phyloP scores from a whole-genome alignment of 2,888 invertebrate species.

The Oasisia sp. region DNA sequence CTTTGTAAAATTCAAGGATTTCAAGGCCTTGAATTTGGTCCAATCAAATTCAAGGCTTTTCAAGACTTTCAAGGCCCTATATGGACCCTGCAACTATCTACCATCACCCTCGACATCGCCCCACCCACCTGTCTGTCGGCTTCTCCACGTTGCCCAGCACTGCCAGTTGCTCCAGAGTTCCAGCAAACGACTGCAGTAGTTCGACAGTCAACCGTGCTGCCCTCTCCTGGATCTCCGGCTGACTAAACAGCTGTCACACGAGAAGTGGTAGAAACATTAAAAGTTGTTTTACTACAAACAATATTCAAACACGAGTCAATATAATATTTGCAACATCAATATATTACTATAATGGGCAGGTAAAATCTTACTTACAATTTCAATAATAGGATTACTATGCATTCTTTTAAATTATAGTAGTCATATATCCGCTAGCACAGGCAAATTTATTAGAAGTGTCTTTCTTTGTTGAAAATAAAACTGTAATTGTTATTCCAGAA shows the following conservation, averaged over 20 bases:
- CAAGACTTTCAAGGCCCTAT: too few relatives aligned
- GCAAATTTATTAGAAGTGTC: too few relatives aligned
- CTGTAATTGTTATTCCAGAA: neutral
- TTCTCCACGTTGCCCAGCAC: conserved; percentile 35
- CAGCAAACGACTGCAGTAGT: conserved; percentile 64
- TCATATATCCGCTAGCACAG: too few relatives aligned
- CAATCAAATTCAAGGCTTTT: too few relatives aligned
- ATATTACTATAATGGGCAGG: neutral
- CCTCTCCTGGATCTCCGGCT: conserved; percentile 62
- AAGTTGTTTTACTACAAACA: neutral
- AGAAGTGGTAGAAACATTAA: neutral
- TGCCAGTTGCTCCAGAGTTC: conserved; percentile 80
- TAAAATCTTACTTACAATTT: neutral
- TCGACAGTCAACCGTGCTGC: conserved; percentile 60
- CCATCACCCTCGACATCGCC: neutral
- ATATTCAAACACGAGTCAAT: neutral
- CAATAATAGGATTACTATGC: too few relatives aligned
- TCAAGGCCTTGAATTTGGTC: too few relatives aligned
- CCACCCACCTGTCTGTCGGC: neutral
- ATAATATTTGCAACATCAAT: neutral
- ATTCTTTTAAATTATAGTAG: too few relatives aligned
- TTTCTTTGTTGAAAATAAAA: too few relatives aligned
- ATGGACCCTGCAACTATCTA: too few relatives aligned
- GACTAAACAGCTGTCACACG: conserved; percentile 61
- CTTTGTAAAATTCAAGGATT: too few relatives aligned